Percentiles rank a stretch among this genome's conserved stretches.
These are phyloP conservation scores for Malurus cyaneus DNA, from an alignment of 2,113 vertebrate species.

Conservation along the genomic window DNA sequence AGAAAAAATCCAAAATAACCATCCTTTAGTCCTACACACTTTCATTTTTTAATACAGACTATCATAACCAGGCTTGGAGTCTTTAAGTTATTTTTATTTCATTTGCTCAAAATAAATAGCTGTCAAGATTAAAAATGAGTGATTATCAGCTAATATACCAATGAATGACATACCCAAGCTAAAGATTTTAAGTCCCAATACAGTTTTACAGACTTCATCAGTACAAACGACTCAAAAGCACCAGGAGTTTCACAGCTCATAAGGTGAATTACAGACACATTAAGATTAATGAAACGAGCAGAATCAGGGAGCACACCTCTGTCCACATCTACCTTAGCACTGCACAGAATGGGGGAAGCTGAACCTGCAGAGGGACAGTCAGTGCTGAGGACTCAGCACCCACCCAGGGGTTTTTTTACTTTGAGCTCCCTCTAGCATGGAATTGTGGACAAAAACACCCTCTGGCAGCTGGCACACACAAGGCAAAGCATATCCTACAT, in stretches of 20 bases:
- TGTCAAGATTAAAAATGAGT: background rate
- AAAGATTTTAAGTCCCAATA: background rate
- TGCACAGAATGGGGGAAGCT: background rate
- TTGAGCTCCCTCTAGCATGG: background rate
- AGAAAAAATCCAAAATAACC: background rate
- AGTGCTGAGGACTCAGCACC: background rate
- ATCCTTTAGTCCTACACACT: background rate
- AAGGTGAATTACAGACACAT: background rate
- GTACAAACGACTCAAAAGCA: background rate
- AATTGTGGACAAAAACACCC: background rate
- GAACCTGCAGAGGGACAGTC: background rate
- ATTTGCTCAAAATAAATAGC: background rate
- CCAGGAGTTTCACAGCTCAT: background rate
- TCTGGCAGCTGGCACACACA: accelerated
- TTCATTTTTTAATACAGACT: background rate
- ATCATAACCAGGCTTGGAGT: background rate
- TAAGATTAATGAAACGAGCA: background rate
- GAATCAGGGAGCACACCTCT: background rate
- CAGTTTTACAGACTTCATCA: background rate
- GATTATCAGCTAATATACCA: background rate
- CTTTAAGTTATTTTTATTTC: background rate
- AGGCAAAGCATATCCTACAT: background rate
- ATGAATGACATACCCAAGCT: background rate
- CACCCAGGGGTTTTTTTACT: background rate
- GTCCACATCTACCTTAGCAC: background rate